Percentiles rank a stretch among this genome's conserved stretches.
These are phyloP conservation scores for Apodemus agrarius DNA, from an alignment of 2,797 vertebrate species.

Conservation along the genomic window DNA sequence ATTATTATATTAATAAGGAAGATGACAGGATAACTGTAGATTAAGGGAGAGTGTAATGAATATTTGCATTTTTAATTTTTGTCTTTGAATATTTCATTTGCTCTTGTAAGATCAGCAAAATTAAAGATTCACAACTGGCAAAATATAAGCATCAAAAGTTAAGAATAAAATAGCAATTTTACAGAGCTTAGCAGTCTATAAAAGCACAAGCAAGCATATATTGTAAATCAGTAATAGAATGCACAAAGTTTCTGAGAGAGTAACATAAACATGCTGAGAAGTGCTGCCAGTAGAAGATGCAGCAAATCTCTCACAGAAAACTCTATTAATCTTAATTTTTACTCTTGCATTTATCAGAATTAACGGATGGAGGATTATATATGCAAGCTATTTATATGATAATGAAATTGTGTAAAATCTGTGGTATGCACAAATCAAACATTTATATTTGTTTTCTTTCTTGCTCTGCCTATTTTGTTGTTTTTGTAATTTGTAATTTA, in stretches of 20 bases:
- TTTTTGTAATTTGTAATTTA: slow-evolving; percentile 84
- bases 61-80: slow-evolving; percentile 73
- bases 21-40: slow-evolving; percentile 5
- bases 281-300: slow-evolving; percentile 77
- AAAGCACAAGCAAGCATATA: slow-evolving; percentile 85
- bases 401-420: slow-evolving; percentile 88
- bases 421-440: slow-evolving; percentile 80
- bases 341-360: slow-evolving; percentile 88
- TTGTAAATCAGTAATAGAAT: slow-evolving; percentile 83
- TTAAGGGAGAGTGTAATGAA: slow-evolving; percentile 61
- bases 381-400: slow-evolving; percentile 88
- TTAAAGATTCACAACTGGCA: slow-evolving; percentile 70
- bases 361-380: slow-evolving; percentile 84
- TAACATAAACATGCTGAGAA: slow-evolving; percentile 84
- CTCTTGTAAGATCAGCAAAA: slow-evolving; percentile 57
- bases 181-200: slow-evolving; percentile 80
- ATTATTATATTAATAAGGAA: background rate
- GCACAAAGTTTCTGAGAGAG: slow-evolving; percentile 78
- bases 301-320: slow-evolving; percentile 81
- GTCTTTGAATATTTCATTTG: slow-evolving; percentile 72
- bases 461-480: slow-evolving; percentile 82
- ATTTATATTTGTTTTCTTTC: slow-evolving; percentile 84
- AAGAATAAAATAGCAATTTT: slow-evolving; percentile 78
- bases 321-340: slow-evolving; percentile 89
- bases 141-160: slow-evolving; percentile 79